Base-by-base conservation (phyloP, 2,113 vertebrate genomes). In the Pelecanoides urinatrix region DNA sequence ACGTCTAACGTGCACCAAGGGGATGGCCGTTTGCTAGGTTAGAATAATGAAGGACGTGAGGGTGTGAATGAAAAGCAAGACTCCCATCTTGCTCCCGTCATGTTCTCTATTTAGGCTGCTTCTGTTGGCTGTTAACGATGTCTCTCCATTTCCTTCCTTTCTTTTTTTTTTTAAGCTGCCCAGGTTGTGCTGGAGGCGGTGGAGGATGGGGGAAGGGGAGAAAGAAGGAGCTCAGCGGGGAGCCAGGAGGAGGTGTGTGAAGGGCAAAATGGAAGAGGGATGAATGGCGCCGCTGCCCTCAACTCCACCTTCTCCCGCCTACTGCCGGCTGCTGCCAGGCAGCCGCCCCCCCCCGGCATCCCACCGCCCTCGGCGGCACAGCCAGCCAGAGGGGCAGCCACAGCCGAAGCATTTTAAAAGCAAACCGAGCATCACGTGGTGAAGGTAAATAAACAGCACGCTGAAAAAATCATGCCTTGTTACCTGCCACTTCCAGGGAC, bases 401-500 rank as follows among this genome's bases (percentile, higher is more conserved):
- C 49, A 4, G 49, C 2, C 13, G 53, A 22, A 29, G 62, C 73
- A 4, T n/a, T 66, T 40, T 19, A 7, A 81, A 18, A 75, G 91
- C 86, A 44, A 81, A n/a, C 47, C 0, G n/a, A 52, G 38, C 10
- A 11, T 84, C 76, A 75, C 36, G 36, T 77, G 94, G 42, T 2
- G 49, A 75, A 67, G 65, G 89, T 34, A 92, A 92, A 92, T 9
- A 92, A 90, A 92, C 49, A 38, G 63, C 3, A 13, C 1, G 2
- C 29, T 11, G 50, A 80, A 75, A 75, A 52, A 71, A 19, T 36
- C 36, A 0, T 27, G 70, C 65, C 66, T 61, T 2, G 62, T 9
- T 75, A 91, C 89, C 93, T 85, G 80, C 84, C 65, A 74, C 86
- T 90, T 78, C 76, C 86, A 72, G 55, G n/a, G 68, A 83, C 59